These are phyloP conservation scores for Drosophila testacea DNA, from an alignment of 2,888 invertebrate species.

Conservation along the genomic window DNA sequence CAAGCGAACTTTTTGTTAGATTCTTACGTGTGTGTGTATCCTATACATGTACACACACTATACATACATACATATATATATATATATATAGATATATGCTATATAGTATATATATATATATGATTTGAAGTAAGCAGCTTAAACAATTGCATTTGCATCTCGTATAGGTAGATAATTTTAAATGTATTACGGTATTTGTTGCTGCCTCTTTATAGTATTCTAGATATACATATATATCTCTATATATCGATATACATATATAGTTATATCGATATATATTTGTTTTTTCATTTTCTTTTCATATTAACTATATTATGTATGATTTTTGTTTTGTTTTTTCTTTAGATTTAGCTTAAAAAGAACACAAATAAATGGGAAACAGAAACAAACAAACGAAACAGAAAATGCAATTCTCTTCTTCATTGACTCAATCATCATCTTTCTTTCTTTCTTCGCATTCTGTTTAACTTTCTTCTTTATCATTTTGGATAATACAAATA, in stretches of 20 bases:
- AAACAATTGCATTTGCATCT: constrained; percentile 47
- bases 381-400: constrained; percentile 24
- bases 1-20: constrained; percentile 58
- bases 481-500: constrained; percentile 57
- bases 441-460: background rate
- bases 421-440: background rate
- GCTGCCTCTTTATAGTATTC: constrained; percentile 27
- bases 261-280: constrained; percentile 22
- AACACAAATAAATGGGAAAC: constrained; percentile 16
- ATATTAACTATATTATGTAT: constrained; percentile 47
- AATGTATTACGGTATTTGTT: constrained; percentile 37
- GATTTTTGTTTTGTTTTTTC: constrained; percentile 13
- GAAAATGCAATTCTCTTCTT: constrained; percentile 30
- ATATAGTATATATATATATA: constrained; percentile 24
- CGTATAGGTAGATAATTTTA: constrained; percentile 30
- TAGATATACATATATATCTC: constrained; percentile 25
- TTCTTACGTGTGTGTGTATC: constrained; percentile 13
- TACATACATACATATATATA: constrained; percentile 32
- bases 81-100: constrained; percentile 28
- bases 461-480: constrained; percentile 2
- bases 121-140: constrained; percentile 44
- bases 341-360: constrained; percentile 35
- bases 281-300: constrained; percentile 15
- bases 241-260: constrained; percentile 21
- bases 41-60: constrained; percentile 26